phyloP scores from a whole-genome alignment of 1,140 invertebrate genomes.

The Caenorhabditis tropicalis region DNA sequence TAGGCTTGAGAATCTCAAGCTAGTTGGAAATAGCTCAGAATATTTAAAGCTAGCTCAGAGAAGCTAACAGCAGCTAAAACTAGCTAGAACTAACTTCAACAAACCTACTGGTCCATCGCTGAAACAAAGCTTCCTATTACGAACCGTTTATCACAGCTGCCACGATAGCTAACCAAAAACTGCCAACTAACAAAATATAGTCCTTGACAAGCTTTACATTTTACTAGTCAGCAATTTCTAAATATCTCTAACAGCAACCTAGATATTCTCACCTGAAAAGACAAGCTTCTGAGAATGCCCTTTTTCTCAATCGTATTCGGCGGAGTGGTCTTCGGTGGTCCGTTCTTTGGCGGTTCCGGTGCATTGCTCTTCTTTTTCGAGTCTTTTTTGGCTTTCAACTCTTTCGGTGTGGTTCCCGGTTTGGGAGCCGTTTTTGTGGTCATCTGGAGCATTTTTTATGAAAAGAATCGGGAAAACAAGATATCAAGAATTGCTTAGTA shows the following conservation, averaged over 20 bases:
- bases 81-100: too few species aligned
- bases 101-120: too few species aligned
- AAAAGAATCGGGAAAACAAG: too few species aligned
- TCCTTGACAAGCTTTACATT: too few species aligned
- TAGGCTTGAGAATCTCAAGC: too few species aligned
- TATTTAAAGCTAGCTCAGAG: too few species aligned
- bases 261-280: slow-evolving; percentile 55
- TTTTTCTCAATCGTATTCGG: slow-evolving; percentile 51
- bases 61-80: too few species aligned
- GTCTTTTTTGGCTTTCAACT: slow-evolving; percentile 25
- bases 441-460: background rate
- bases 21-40: too few species aligned
- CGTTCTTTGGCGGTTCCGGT: slow-evolving; percentile 15
- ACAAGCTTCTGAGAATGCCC: slow-evolving; percentile 56
- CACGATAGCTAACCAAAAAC: background rate
- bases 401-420: background rate
- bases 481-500: too few species aligned
- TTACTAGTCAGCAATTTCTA: too few species aligned
- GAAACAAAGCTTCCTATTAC: too few species aligned
- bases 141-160: background rate
- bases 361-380: background rate
- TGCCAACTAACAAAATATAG: too few species aligned
- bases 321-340: background rate
- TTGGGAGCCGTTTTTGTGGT: slow-evolving; percentile 14
- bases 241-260: background rate